Evolutionary conservation across 2,797 vertebrate genomes (phyloP).

Genomic region (Alcedo atthis): DNA sequence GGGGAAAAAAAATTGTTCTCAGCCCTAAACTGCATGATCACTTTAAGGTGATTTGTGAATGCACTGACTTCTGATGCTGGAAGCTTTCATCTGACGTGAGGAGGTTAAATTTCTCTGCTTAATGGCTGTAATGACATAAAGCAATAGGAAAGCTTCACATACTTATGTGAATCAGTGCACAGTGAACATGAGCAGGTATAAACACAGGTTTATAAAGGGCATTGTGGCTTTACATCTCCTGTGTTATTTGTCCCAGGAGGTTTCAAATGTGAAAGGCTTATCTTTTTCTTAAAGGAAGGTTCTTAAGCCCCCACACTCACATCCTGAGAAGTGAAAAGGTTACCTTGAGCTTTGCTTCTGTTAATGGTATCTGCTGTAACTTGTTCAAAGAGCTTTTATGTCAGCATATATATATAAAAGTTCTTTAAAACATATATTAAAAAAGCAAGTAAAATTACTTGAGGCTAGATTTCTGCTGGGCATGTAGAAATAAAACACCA

Average conservation of each 20-base stretch:
- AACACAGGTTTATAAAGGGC: background rate
- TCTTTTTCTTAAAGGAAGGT: background rate
- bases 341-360: background rate
- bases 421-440: background rate
- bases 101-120: background rate
- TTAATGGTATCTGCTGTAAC: background rate
- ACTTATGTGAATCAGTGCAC: background rate
- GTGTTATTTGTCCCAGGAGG: background rate
- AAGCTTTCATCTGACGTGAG: background rate
- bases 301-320: background rate
- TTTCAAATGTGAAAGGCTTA: background rate
- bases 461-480: background rate
- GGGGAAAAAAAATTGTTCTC: background rate
- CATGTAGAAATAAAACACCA: background rate
- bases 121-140: background rate
- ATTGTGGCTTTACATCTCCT: background rate
- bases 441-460: background rate
- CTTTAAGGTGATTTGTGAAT: background rate
- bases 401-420: background rate
- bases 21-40: background rate
- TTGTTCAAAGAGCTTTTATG: background rate
- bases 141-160: background rate
- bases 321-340: background rate
- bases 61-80: background rate
- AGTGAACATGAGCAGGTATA: rapidly evolving